Evolutionary conservation across 92 coral and sea anemone genomes (phyloP), one percentile per base, ranked within the genome.

Genomic region (Blastomussa wellsi): DNA sequence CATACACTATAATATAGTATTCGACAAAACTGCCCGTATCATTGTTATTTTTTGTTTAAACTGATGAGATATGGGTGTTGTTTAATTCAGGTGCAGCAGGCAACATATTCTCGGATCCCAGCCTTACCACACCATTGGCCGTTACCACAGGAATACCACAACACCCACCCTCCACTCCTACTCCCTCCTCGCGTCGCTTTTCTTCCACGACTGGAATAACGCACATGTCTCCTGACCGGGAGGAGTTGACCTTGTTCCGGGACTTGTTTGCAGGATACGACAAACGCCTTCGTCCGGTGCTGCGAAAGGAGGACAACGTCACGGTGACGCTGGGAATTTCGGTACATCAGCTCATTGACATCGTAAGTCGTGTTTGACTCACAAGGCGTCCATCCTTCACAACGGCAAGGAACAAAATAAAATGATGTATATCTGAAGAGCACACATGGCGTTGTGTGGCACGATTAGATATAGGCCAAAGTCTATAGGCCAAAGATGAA

Each of bases 241-340:
- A 86, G 67, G 98, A 94, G 51, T 60, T 88, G 84, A 60, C 88
- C 2, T 77, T 94, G 15, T 74, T 80, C n/a, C 35, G 86, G 64
- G 93, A 94, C 70, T 62, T 94, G 87, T 94, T 94, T 74, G 82
- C 82, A 29, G 89, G 87, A 17, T 94, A 94, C 47, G 92, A 92
- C 69, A 92, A 92, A 48, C 86, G 86, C 17, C 71, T 90, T 52
- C 84, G 98, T 67, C 98, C 98, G 1, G 98, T 88, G 65, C 87
- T 92, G 33, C 76, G 87, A 33, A 93, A 90, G 73, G 75, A 76
- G 22, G 91, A 94, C 7, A 92, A 91, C 28, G 98, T 94, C 19
- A 94, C 98, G 0, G 98, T 94, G 16, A 86, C 53, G 2, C 84
- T 94, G 0, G 98, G 98, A 11, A 76, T 94, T 47, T 90, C 98